Conservation (phyloP, 1,140 invertebrate species). For the Mizuhopecten yessoensis region DNA sequence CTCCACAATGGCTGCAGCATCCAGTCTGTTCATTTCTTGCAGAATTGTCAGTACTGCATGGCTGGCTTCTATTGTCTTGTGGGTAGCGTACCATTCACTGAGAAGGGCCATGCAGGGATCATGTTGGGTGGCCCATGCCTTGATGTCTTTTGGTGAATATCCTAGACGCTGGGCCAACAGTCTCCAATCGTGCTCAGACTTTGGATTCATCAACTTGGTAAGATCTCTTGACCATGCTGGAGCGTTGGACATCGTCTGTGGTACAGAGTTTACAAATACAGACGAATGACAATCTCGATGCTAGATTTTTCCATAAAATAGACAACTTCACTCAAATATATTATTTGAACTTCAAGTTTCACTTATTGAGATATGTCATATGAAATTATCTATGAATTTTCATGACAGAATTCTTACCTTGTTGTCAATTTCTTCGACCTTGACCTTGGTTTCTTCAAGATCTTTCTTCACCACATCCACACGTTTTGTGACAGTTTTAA, state of each 20-base stretch:
- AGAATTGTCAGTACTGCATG: conserved; percentile 71
- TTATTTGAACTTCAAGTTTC: background rate
- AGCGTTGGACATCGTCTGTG: conserved; percentile 77
- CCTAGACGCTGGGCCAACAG: conserved; percentile 76
- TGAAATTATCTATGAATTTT: no score
- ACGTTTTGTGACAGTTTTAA: conserved; percentile 68
- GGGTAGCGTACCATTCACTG: conserved; percentile 81
- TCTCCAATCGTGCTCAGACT: conserved; percentile 76
- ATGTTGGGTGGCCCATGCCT: conserved; percentile 73
- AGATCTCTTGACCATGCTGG: conserved; percentile 78
- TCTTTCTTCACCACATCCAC: conserved; percentile 73
- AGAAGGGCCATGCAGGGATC: conserved; percentile 80
- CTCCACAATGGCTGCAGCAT: conserved; percentile 76
- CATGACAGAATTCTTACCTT: conserved; percentile 70
- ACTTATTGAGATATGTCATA: background rate
- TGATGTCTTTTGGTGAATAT: conserved; percentile 77
- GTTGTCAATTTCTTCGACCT: conserved; percentile 78
- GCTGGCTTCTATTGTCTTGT: conserved; percentile 79
- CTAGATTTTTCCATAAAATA: no score
- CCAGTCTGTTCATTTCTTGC: conserved; percentile 76
- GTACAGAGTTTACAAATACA: background rate
- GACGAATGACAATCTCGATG: background rate
- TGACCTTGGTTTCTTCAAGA: conserved; percentile 74
- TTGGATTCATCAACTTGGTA: conserved; percentile 75
- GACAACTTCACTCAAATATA: no score